Evolutionary conservation across 2,113 vertebrate species (phyloP).

Genomic region (Pteruthius melanotis): DNA sequence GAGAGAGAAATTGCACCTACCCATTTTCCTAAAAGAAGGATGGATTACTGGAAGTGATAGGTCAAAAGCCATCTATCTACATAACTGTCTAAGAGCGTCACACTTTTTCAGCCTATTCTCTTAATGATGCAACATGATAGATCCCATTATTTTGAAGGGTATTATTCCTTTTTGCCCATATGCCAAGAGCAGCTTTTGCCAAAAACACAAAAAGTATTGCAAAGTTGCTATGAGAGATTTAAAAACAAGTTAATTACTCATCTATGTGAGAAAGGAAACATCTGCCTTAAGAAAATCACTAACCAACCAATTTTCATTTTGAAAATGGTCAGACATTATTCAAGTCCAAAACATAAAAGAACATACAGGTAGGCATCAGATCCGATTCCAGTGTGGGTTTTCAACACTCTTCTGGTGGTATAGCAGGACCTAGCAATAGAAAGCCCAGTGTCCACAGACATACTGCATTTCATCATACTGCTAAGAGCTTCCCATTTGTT

Average conservation of each 20-base stretch:
- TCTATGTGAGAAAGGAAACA: background rate
- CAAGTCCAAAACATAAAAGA: background rate
- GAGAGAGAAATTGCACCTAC: conserved; percentile 17
- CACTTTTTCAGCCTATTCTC: background rate
- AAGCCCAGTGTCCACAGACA: background rate
- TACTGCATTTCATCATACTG: background rate
- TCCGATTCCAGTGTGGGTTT: background rate
- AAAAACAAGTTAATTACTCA: background rate
- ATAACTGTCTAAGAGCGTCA: background rate
- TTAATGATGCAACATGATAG: background rate
- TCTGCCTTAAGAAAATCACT: background rate
- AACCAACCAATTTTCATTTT: background rate
- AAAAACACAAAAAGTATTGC: background rate
- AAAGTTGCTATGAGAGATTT: background rate
- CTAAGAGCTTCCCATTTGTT: background rate
- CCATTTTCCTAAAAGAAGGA: conserved; percentile 5
- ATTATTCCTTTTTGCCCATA: background rate
- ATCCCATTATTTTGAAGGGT: background rate
- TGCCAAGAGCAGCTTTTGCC: background rate
- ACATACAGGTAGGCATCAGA: background rate
- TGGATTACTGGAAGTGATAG: background rate
- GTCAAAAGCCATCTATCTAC: conserved; percentile 24
- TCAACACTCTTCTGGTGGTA: background rate
- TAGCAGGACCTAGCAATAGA: background rate
- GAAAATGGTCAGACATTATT: background rate